Evolutionary conservation across 2,113 vertebrate genomes (phyloP).

Genomic region (Cyrtonyx montezumae): DNA sequence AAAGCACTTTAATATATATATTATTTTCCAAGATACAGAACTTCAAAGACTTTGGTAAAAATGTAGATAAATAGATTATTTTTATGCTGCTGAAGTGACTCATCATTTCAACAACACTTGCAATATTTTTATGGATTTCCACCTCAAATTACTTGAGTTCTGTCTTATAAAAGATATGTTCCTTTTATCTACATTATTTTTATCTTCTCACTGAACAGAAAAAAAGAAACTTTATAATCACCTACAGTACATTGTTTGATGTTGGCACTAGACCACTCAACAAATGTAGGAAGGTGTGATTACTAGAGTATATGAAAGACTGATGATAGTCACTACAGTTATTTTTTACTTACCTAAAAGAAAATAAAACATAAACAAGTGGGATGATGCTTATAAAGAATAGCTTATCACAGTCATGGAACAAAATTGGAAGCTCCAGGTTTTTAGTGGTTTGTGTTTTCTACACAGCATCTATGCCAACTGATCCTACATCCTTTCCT

Average conservation of each 20-base stretch:
- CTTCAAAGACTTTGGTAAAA: constrained; percentile 55
- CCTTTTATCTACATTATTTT: constrained; percentile 64
- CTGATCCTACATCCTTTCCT: background rate
- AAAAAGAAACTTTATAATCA: constrained; percentile 38
- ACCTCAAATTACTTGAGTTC: constrained; percentile 40
- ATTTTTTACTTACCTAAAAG: constrained; percentile 9
- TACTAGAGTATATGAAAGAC: constrained; percentile 25
- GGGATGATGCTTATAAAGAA: background rate
- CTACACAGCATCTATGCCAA: background rate
- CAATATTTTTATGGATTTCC: background rate
- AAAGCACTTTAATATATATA: constrained; percentile 18
- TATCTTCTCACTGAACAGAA: constrained; percentile 20
- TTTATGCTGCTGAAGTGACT: constrained; percentile 38
- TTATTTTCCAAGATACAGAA: constrained; percentile 16
- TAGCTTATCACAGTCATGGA: background rate
- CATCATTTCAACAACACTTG: constrained; percentile 42
- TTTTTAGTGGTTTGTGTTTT: background rate
- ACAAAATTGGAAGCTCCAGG: background rate
- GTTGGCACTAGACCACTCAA: constrained; percentile 29
- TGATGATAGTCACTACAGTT: constrained; percentile 1
- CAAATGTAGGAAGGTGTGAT: constrained; percentile 22
- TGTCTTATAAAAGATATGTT: constrained; percentile 28
- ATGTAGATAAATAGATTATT: constrained; percentile 52
- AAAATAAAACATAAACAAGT: background rate
- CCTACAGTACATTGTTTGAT: constrained; percentile 48